These are phyloP conservation scores for Drosophila longiperda DNA, from an alignment of 2,888 invertebrate species.

Conservation along the genomic window DNA sequence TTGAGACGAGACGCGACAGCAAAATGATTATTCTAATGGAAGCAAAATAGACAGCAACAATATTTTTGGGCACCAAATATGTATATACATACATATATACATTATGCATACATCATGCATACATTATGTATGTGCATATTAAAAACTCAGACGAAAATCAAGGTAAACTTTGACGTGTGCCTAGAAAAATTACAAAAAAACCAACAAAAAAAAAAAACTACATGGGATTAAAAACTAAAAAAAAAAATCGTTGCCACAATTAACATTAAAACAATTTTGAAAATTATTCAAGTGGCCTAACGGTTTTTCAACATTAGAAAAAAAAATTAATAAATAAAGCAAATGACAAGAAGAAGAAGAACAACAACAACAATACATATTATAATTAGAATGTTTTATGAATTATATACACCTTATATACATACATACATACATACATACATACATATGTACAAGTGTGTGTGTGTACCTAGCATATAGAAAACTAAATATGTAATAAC, in stretches of 20 bases:
- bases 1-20: conserved; percentile 33
- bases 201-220: conserved; percentile 4
- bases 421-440: conserved; percentile 27
- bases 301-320: conserved; percentile 31
- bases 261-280: conserved; percentile 1
- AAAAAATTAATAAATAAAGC: conserved; percentile 20
- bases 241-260: conserved; percentile 9
- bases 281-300: conserved; percentile 14
- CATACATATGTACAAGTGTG: conserved; percentile 13
- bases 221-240: background rate
- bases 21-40: conserved; percentile 11
- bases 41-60: conserved; percentile 64
- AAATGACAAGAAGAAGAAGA: conserved; percentile 16
- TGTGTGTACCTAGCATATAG: conserved; percentile 36
- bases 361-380: conserved; percentile 53
- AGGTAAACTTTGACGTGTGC: conserved; percentile 40
- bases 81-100: conserved; percentile 35
- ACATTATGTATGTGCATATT: background rate
- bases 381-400: conserved; percentile 74
- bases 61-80: conserved; percentile 77
- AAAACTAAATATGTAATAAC: conserved; percentile 20
- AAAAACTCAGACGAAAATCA: conserved; percentile 6
- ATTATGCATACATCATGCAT: background rate
- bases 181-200: conserved; percentile 27
- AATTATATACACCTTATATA: conserved; percentile 75